Evolutionary conservation across 2,888 invertebrate species (phyloP).

Genomic region (Polyommatus icarus): DNA sequence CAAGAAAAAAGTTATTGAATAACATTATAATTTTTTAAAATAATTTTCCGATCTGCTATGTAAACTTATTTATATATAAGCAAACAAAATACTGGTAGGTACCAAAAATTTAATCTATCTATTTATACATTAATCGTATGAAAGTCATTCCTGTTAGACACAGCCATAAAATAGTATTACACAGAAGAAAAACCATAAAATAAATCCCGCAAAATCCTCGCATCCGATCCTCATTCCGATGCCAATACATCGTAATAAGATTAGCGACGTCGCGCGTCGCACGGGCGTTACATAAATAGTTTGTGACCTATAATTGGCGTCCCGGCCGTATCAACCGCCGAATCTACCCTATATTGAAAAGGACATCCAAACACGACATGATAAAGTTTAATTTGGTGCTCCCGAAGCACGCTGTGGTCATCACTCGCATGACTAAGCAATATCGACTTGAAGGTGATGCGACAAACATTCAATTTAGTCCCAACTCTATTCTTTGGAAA

Average conservation of each 20-base stretch:
- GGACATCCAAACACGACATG: conserved; percentile 43
- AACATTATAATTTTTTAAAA: too few species aligned
- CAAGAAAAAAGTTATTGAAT: too few species aligned
- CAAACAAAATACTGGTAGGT: neutral
- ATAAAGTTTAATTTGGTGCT: conserved; percentile 49
- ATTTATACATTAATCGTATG: neutral
- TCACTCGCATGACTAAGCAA: conserved; percentile 79
- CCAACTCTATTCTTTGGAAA: conserved; percentile 35
- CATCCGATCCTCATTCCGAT: conserved; percentile 60
- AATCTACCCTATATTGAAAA: conserved; percentile 44
- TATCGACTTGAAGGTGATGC: conserved; percentile 72
- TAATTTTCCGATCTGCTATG: too few species aligned
- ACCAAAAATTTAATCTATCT: too few species aligned
- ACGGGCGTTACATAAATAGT: conserved; percentile 79
- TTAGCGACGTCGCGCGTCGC: conserved; percentile 78
- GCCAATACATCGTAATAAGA: conserved; percentile 79
- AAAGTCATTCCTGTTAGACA: neutral
- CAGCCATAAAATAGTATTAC: conserved; percentile 8
- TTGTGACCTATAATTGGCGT: conserved; percentile 79
- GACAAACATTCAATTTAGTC: conserved; percentile 3
- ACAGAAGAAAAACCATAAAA: conserved; percentile 20
- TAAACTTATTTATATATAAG: too few species aligned
- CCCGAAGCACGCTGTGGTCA: conserved; percentile 59
- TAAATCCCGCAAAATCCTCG: conserved; percentile 38
- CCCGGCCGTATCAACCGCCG: conserved; percentile 48